Percentiles rank a stretch among this genome's conserved stretches.
These are phyloP conservation scores for Cataglyphis cursor DNA, from an alignment of 2,888 invertebrate species.

Conservation along the genomic window DNA sequence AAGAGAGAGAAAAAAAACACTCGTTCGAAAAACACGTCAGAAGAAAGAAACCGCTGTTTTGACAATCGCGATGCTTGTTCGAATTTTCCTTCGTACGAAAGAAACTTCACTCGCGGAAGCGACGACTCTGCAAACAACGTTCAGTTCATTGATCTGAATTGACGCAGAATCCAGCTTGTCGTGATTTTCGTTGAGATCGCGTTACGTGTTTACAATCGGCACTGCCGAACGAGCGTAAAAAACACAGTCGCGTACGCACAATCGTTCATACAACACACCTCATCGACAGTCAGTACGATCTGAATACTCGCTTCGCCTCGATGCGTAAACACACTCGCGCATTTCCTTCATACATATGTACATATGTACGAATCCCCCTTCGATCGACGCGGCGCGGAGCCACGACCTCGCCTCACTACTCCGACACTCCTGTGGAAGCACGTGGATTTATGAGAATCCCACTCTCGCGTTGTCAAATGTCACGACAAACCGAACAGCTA, in stretches of 20 bases:
- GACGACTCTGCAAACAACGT: background rate
- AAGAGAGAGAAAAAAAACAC: no score
- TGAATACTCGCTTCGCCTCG: constrained; percentile 41
- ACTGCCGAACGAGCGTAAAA: constrained; percentile 10
- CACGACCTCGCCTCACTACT: constrained; percentile 31
- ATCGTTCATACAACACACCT: constrained; percentile 43
- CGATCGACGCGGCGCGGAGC: constrained; percentile 41
- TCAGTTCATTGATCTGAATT: constrained; percentile 6
- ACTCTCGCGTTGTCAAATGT: constrained; percentile 6
- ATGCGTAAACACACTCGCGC: constrained; percentile 25
- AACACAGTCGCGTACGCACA: constrained; percentile 56
- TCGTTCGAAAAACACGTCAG: background rate
- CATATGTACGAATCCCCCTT: background rate
- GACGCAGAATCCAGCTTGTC: background rate
- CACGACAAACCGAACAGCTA: background rate
- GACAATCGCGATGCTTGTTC: no score
- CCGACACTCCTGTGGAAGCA: background rate
- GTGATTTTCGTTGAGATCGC: background rate
- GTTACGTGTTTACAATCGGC: constrained; percentile 26
- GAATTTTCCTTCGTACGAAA: background rate
- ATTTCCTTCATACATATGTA: background rate
- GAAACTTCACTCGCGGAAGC: background rate
- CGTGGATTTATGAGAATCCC: constrained; percentile 4
- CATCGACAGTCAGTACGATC: constrained; percentile 67
- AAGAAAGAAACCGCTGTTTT: background rate